Evolutionary conservation across 1,140 invertebrate species (phyloP), one percentile per base, ranked within the genome.

Genomic region (Leptinotarsa texana): DNA sequence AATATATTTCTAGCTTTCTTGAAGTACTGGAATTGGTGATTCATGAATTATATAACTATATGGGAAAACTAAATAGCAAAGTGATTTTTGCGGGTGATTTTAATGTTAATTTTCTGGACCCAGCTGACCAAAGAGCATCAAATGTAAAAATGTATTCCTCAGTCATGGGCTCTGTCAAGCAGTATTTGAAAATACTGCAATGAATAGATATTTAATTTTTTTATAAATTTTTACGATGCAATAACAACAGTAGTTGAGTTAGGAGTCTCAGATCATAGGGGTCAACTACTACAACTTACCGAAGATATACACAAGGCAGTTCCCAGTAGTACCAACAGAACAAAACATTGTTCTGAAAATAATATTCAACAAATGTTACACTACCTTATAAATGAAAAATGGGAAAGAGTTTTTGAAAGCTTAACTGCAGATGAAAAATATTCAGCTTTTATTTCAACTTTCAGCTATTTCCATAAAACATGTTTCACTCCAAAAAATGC

Each of bases 71-170:
- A 57, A 57, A 57, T 57, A 57, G 49, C 49, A 57, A 57, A 57
- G 13, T 51, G 1, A 51, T 51, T 51, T 51, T 51, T 51, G 49
- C 49, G 17, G 49, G 49, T 57, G 49, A 57, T 57, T 57, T 57
- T 57, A 57, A 57, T 57, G 49, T 17, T 57, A 57, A 57, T 57
- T 57, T 57, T 57, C 49, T 57, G 49, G 49, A 15, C 13, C n/a
- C 49, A 17, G n/a, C 49, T 57, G 49, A 57, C n/a, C 49, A 57
- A 57, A 57, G n/a, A 57, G 49, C 49, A 57, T 57, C 49, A n/a
- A 57, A 57, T 57, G 49, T 57, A 57, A 57, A 57, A 57, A 57
- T n/a, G 49, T 57, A 57, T 57, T 57, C 49, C 49, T 57, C 13
- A 57, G 13, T 57, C n/a, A 57, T 17, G 49, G 49, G 49, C 13